Evolutionary conservation across 2,797 vertebrate species (phyloP).

Genomic region (Smutsia temminckii): DNA sequence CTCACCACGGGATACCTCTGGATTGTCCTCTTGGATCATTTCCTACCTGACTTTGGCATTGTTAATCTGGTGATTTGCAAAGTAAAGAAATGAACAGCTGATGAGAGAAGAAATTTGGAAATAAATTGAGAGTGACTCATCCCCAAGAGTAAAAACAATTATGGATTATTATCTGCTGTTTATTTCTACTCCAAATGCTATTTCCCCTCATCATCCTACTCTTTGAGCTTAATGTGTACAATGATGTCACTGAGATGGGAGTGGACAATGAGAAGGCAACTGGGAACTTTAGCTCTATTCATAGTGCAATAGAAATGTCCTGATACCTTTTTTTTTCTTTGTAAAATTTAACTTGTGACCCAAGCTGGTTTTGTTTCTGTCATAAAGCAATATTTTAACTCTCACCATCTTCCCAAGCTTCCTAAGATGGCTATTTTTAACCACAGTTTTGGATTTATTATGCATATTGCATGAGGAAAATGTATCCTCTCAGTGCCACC

Average conservation of each 20-base stretch:
- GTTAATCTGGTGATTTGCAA: slow-evolving; percentile 69
- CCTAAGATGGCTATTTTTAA: background rate
- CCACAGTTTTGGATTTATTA: background rate
- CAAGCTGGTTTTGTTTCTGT: slow-evolving; percentile 12
- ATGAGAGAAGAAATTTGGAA: slow-evolving; percentile 71
- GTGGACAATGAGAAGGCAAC: background rate
- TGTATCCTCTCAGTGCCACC: background rate
- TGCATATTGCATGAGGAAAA: background rate
- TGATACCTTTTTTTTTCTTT: background rate
- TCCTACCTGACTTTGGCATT: slow-evolving; percentile 61
- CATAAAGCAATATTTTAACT: background rate
- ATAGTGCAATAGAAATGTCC: background rate
- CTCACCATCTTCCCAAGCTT: background rate
- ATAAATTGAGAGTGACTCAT: slow-evolving; percentile 69
- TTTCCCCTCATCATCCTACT: slow-evolving; percentile 49
- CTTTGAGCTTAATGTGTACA: background rate
- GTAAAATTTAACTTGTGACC: slow-evolving; percentile 34
- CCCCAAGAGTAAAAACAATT: slow-evolving; percentile 72
- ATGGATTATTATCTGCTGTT: slow-evolving; percentile 73
- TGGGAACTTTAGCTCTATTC: slow-evolving; percentile 3
- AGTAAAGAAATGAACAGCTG: slow-evolving; percentile 73
- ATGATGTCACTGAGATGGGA: background rate
- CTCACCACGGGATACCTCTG: slow-evolving; percentile 46
- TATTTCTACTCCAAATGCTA: slow-evolving; percentile 68
- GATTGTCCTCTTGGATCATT: slow-evolving; percentile 55